Conservation (phyloP, 2,113 vertebrate species). For the Erythrolamprus reginae region DNA sequence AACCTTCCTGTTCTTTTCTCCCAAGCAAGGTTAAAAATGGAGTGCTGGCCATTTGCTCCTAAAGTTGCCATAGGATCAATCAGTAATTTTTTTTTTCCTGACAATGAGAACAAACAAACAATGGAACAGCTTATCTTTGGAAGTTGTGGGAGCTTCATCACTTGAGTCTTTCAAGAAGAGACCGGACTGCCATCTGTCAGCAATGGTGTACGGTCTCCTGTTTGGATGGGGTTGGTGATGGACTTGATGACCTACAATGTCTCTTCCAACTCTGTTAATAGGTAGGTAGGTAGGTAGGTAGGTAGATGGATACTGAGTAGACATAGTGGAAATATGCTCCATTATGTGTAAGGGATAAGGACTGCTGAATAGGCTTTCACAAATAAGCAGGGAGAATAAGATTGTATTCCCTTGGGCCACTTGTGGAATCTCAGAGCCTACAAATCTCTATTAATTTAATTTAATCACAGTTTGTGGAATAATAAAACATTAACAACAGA, state of each 20-base stretch:
- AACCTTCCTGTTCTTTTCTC: constrained; percentile 35
- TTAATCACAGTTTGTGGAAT: neutral
- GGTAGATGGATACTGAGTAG: too few species aligned
- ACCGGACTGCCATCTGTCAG: too few species aligned
- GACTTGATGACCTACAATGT: too few species aligned
- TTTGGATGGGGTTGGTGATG: too few species aligned
- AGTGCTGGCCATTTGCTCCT: constrained; percentile 13
- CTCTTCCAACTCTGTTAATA: too few species aligned
- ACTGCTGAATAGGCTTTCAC: neutral
- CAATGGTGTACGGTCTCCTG: too few species aligned
- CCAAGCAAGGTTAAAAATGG: constrained; percentile 43
- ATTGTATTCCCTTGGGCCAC: neutral
- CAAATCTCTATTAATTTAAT: neutral
- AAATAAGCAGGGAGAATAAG: neutral
- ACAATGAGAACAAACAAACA: too few species aligned
- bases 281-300: too few species aligned
- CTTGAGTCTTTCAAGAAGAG: too few species aligned
- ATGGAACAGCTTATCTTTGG: too few species aligned
- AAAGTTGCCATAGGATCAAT: constrained; percentile 16
- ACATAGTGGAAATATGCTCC: neutral
- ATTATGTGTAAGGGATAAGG: neutral
- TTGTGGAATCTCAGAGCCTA: neutral
- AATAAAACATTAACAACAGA: neutral
- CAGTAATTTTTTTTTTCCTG: neutral
- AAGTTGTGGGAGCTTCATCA: too few species aligned